Conservation (phyloP, 2,888 invertebrate genomes). For the Trissoscelio sp. region DNA sequence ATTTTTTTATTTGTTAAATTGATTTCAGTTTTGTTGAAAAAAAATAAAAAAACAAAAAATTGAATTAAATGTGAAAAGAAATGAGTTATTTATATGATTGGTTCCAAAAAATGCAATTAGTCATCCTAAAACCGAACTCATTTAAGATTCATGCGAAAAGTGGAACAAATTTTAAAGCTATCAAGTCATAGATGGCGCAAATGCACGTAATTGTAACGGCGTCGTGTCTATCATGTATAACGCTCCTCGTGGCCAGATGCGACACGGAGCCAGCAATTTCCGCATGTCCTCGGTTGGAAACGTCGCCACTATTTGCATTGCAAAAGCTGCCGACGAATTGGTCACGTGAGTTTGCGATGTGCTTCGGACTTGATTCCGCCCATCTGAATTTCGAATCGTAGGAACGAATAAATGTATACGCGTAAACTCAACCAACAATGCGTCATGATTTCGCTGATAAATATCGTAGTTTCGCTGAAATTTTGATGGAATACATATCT, state of each 20-base stretch:
- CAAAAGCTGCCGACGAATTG: constrained; percentile 73
- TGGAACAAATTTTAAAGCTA: constrained; percentile 32
- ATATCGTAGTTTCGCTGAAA: not conserved
- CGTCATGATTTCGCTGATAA: constrained; percentile 40
- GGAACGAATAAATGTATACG: constrained; percentile 58
- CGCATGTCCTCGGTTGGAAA: constrained; percentile 70
- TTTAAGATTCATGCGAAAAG: not conserved
- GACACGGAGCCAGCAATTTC: constrained; percentile 69
- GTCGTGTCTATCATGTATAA: constrained; percentile 66
- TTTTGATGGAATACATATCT: not conserved
- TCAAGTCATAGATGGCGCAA: constrained; percentile 50
- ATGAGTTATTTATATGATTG: no score
- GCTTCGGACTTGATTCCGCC: constrained; percentile 50
- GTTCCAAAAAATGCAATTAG: no score
- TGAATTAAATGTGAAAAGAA: no score
- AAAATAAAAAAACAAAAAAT: no score
- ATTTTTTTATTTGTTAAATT: constrained; percentile 4
- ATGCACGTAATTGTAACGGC: constrained; percentile 65
- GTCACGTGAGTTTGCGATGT: constrained; percentile 59
- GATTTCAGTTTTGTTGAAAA: no score
- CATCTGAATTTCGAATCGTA: constrained; percentile 70
- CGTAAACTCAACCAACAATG: constrained; percentile 37
- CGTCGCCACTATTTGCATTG: constrained; percentile 77
- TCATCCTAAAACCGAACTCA: not conserved
- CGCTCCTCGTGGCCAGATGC: constrained; percentile 63